Evolutionary conservation across 2,113 vertebrate species (phyloP).

Genomic region (Anser brachyrhynchus): DNA sequence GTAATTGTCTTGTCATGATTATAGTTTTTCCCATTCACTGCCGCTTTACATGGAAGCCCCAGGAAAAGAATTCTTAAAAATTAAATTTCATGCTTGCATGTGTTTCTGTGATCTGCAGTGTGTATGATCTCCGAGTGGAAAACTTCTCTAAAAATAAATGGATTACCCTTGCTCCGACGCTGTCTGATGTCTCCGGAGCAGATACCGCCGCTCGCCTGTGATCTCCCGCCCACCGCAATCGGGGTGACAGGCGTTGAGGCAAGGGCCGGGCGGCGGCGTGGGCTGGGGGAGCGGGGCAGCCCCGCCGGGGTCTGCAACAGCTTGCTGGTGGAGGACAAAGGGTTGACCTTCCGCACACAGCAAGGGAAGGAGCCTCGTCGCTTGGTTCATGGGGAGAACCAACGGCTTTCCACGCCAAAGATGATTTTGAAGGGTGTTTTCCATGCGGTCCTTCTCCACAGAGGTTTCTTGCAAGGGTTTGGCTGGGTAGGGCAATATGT

Average conservation of each 20-base stretch:
- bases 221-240: conserved; percentile 81
- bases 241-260: conserved; percentile 82
- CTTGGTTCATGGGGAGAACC: conserved; percentile 32
- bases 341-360: conserved; percentile 39
- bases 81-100: conserved; percentile 86
- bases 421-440: not conserved
- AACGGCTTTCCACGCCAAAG: conserved; percentile 28
- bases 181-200: conserved; percentile 78
- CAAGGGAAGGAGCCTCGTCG: not conserved
- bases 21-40: conserved; percentile 62
- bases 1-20: conserved; percentile 78
- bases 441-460: not conserved
- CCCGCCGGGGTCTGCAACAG: not conserved
- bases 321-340: conserved; percentile 33
- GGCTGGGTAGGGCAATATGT: not conserved
- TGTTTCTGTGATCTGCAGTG: conserved; percentile 85
- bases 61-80: conserved; percentile 81
- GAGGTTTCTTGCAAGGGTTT: not conserved
- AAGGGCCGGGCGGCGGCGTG: conserved; percentile 66
- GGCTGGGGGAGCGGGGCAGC: not conserved
- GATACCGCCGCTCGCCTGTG: conserved; percentile 76
- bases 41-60: conserved; percentile 72
- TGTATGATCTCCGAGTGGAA: conserved; percentile 85
- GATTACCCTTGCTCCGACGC: conserved; percentile 82
- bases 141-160: conserved; percentile 86